phyloP scores from a whole-genome alignment of 2,797 vertebrate species.

The Pelochelys cantorii region DNA sequence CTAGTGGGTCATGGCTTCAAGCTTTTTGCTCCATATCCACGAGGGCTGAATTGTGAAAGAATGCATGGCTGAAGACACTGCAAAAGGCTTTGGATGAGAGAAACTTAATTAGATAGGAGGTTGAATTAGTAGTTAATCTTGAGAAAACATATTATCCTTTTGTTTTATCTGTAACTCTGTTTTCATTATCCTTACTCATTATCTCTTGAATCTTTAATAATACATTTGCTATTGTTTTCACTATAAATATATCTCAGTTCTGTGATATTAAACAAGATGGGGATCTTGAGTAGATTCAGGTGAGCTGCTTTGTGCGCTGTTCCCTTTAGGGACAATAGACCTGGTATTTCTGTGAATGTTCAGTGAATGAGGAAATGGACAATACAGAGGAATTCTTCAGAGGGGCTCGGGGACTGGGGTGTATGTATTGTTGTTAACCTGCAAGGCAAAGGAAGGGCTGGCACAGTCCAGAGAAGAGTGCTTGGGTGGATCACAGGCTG shows the following conservation, averaged over 20 bases:
- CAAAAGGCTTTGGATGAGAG: not conserved
- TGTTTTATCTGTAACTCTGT: not conserved
- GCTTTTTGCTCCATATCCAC: not conserved
- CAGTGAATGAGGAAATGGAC: not conserved
- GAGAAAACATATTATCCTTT: not conserved
- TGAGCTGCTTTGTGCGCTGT: too few species aligned
- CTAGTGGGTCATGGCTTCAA: not conserved
- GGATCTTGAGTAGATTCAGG: too few species aligned
- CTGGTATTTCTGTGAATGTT: not conserved
- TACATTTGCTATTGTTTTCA: not conserved
- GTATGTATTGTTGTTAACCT: not conserved
- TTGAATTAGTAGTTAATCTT: not conserved
- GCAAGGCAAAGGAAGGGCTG: not conserved
- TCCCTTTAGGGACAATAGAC: too few species aligned
- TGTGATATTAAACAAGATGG: too few species aligned
- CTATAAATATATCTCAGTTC: not conserved
- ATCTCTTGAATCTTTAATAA: not conserved
- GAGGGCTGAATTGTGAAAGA: not conserved
- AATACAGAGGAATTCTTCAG: not conserved
- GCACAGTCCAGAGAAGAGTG: not conserved
- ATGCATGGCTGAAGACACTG: not conserved
- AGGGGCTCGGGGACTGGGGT: not conserved
- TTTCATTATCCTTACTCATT: not conserved
- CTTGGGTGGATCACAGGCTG: not conserved
- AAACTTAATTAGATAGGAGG: not conserved